These are phyloP conservation scores for Pica pica DNA, from an alignment of 2,113 vertebrate genomes.

Conservation along the genomic window DNA sequence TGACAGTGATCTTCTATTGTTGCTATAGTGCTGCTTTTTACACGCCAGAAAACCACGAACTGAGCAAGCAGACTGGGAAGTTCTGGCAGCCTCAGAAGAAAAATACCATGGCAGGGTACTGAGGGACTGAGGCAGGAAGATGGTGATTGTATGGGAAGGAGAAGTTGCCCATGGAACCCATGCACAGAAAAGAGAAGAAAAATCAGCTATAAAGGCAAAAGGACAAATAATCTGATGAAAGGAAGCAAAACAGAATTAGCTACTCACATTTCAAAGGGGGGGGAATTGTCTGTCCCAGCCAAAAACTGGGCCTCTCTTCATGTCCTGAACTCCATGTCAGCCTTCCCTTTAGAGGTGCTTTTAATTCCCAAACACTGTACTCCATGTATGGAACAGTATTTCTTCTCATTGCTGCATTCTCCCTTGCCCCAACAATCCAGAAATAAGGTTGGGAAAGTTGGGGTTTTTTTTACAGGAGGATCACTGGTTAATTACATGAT, in stretches of 20 bases:
- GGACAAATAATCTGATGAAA: not conserved
- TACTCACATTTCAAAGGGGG: not conserved
- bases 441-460: not conserved
- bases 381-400: not conserved
- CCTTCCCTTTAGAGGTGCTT: not conserved
- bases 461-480: not conserved
- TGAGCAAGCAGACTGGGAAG: conserved; percentile 38
- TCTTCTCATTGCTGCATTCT: not conserved
- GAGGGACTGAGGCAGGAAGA: not conserved
- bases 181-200: not conserved
- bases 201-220: not conserved
- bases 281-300: not conserved
- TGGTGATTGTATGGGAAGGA: not conserved
- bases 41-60: not conserved
- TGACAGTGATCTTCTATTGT: conserved; percentile 55
- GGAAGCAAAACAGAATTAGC: not conserved
- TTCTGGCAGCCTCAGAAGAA: conserved; percentile 12
- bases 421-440: not conserved
- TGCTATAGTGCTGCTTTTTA: conserved; percentile 39
- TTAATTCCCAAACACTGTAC: not conserved
- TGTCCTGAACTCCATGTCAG: not conserved
- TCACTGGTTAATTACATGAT: not conserved
- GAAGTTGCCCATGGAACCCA: not conserved
- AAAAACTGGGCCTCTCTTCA: not conserved
- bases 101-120: not conserved